Evolutionary conservation across 1,140 invertebrate genomes (phyloP).

Genomic region (Drosophila rufa): DNA sequence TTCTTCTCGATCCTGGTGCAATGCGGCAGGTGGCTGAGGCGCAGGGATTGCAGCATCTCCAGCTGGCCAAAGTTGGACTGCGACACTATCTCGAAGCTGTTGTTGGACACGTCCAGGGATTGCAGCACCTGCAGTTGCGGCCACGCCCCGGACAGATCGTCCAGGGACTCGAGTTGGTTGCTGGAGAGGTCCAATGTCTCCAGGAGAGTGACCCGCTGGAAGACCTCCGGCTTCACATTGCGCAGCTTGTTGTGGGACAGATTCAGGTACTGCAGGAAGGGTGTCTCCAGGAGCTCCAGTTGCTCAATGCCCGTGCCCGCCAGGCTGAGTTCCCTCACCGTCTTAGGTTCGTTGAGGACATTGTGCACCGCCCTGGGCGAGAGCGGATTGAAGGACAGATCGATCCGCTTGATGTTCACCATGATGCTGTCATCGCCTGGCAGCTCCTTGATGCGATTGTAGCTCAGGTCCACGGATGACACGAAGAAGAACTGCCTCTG

Average conservation of each 20-base stretch:
- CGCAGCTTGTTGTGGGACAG: constrained; percentile 92
- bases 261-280: constrained; percentile 93
- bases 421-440: constrained; percentile 93
- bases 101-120: constrained; percentile 91
- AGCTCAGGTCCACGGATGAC: constrained; percentile 91
- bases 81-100: constrained; percentile 90
- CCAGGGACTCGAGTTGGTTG: constrained; percentile 89
- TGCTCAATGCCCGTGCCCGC: constrained; percentile 91
- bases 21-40: constrained; percentile 89
- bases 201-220: constrained; percentile 92
- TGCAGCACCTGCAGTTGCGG: constrained; percentile 89
- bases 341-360: constrained; percentile 95
- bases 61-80: constrained; percentile 91
- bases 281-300: constrained; percentile 92
- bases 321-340: constrained; percentile 92
- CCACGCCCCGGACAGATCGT: constrained; percentile 88
- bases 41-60: constrained; percentile 88
- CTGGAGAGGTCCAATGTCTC: constrained; percentile 92
- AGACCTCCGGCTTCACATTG: constrained; percentile 88
- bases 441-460: constrained; percentile 91
- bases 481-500: constrained; percentile 94
- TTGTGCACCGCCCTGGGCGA: constrained; percentile 90
- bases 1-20: constrained; percentile 93
- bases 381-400: constrained; percentile 94
- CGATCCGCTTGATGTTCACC: constrained; percentile 94